Base-by-base conservation (phyloP, 2,113 vertebrate genomes). In the Sminthopsis crassicaudata region DNA sequence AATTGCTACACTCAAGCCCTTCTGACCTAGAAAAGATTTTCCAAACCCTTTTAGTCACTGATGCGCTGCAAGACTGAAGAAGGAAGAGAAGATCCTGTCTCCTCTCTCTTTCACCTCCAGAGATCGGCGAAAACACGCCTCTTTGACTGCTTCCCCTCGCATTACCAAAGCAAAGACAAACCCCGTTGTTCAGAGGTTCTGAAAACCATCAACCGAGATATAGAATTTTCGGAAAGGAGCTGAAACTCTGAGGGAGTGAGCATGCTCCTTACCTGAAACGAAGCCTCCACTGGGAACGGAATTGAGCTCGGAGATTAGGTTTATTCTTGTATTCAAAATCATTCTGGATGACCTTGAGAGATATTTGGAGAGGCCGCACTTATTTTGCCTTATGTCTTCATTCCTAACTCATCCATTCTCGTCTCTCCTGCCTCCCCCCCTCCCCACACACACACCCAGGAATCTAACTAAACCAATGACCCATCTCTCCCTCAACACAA, bases 191-290 rank as follows among this genome's bases (percentile, higher is more conserved):
- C 53, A 89, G 10, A n/a, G 26, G 46, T 93, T 94, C 94, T 51
- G 22, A 91, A 93, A 91, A 53, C 42, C 1, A 2, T 46, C 93
- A 60, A 48, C 5, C 52, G 53, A 26, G 42, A 6, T 24, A 90
- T 90, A 95, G n/a, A 16, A 8, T 97, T 93, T 95, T 89, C 51
- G 48, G 53, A 92, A 88, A 54, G 19, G 60, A 94, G 52, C 22
- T 2, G 46, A 46, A 76, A 25, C 24, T 60, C 19, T 76, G 53
- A 84, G 84, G 10, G 76, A 88, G 25, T 76, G 60, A 93, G 93
- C 92, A 60, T 91, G 91, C 93, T 94, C 48, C 91, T 53, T 90
- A 50, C 55, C 48, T 36, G 91, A 91, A 94, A 46, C 36, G 54
- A 89, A 93, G 90, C 50, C 57, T 50, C 57, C 52, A 48, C 42